Percentiles rank a stretch among this genome's conserved stretches.
These are phyloP conservation scores for Ascaphus truei DNA, from an alignment of 2,113 vertebrate genomes.

Conservation along the genomic window DNA sequence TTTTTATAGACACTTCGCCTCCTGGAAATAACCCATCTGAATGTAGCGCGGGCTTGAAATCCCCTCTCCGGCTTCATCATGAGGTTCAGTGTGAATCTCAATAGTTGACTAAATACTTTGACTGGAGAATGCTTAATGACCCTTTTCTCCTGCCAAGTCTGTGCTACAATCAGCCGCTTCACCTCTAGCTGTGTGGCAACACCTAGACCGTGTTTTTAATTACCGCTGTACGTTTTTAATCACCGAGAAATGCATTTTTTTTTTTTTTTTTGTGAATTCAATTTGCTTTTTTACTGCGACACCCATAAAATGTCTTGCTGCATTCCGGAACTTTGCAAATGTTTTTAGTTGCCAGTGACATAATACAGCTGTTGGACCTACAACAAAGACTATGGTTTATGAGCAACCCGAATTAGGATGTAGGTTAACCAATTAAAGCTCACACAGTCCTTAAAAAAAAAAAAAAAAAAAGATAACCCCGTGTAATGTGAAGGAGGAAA, in stretches of 20 bases:
- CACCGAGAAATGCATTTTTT: slow-evolving; percentile 75
- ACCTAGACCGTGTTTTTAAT: slow-evolving; percentile 75
- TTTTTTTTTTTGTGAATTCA: slow-evolving; percentile 64
- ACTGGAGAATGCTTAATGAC: slow-evolving; percentile 13
- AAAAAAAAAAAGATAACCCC: slow-evolving; percentile 47
- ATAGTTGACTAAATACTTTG: slow-evolving; percentile 40
- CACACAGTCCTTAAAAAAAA: too few species aligned
- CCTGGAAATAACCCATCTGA: too few species aligned
- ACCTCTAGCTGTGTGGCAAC: slow-evolving; percentile 78
- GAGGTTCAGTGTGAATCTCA: slow-evolving; percentile 40
- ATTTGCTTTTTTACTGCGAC: slow-evolving; percentile 78
- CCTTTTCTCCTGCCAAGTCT: slow-evolving; percentile 24
- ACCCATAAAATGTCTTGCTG: slow-evolving; percentile 87
- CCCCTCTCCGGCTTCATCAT: not conserved
- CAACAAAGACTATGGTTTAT: slow-evolving; percentile 89
- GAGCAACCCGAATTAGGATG: slow-evolving; percentile 92
- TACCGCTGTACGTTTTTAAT: slow-evolving; percentile 79
- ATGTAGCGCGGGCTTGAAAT: not conserved
- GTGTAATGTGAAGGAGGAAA: not conserved
- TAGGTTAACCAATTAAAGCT: slow-evolving; percentile 93
- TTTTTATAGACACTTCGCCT: too few species aligned
- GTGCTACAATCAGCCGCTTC: slow-evolving; percentile 45
- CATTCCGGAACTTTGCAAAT: slow-evolving; percentile 94
- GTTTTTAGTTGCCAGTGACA: slow-evolving; percentile 93
- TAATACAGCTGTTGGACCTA: slow-evolving; percentile 90